These are phyloP conservation scores for Cyanoliseus patagonus DNA, from an alignment of 2,113 vertebrate species.

Conservation along the genomic window DNA sequence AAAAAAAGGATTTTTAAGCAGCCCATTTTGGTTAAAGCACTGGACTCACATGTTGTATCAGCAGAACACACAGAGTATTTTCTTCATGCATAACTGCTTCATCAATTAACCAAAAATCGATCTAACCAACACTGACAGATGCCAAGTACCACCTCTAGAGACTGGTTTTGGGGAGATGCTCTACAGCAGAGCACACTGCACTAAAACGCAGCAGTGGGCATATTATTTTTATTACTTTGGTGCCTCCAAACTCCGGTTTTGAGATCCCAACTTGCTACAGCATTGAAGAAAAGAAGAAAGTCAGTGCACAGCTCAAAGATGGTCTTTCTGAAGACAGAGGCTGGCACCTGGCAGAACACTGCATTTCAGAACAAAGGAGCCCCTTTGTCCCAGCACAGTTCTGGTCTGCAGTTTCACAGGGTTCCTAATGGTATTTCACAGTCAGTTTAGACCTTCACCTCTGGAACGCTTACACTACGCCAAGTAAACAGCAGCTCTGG, in stretches of 20 bases:
- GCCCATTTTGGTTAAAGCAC: background rate
- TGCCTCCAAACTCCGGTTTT: background rate
- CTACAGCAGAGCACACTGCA: background rate
- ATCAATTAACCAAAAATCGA: background rate
- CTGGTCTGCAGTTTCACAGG: background rate
- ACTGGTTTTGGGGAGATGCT: background rate
- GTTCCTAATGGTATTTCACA: background rate
- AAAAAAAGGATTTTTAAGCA: background rate
- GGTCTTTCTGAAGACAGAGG: background rate
- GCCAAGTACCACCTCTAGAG: background rate
- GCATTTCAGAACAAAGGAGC: background rate
- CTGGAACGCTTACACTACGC: rapidly evolving
- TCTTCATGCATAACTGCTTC: background rate
- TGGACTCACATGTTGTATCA: background rate
- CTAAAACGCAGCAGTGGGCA: background rate
- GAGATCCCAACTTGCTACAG: background rate
- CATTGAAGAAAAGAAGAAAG: background rate
- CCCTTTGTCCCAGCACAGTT: background rate
- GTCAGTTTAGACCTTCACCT: background rate
- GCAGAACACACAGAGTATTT: background rate
- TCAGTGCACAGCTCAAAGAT: background rate
- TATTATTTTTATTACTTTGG: background rate
- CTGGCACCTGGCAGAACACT: background rate
- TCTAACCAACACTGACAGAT: background rate
- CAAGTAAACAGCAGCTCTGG: background rate